phyloP scores from a whole-genome alignment of 2,113 vertebrate species.

The Paracanthobrama guichenoti region DNA sequence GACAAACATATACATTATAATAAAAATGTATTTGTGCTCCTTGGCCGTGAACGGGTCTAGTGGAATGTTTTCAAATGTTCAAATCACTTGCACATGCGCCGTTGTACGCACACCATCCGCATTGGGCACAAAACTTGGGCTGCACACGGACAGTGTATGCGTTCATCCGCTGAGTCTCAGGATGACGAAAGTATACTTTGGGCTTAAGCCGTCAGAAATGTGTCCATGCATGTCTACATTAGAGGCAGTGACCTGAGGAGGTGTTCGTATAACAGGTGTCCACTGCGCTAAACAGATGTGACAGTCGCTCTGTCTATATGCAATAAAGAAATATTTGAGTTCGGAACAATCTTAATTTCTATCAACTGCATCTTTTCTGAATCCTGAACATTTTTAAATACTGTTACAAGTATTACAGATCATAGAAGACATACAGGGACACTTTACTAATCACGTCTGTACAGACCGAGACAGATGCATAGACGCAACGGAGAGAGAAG shows the following conservation, averaged over 20 bases:
- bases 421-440: neutral
- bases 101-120: no score
- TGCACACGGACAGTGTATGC: no score
- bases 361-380: neutral
- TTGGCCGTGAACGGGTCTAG: no score
- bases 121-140: no score
- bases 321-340: neutral
- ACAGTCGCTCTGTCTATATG: neutral
- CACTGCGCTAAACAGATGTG: slow-evolving; percentile 48
- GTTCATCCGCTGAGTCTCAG: no score
- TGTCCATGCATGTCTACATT: slow-evolving; percentile 13
- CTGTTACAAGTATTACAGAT: neutral
- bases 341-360: neutral
- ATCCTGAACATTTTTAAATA: neutral
- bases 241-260: slow-evolving; percentile 16
- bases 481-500: neutral
- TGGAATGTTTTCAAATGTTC: no score
- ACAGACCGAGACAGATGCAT: slow-evolving; percentile 1
- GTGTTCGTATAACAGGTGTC: slow-evolving; percentile 44
- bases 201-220: neutral
- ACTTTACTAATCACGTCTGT: neutral
- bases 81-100: no score
- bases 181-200: no score
- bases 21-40: no score
- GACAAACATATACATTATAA: neutral